phyloP scores from a whole-genome alignment of 2,113 vertebrate genomes.

The Colossoma macropomum region DNA sequence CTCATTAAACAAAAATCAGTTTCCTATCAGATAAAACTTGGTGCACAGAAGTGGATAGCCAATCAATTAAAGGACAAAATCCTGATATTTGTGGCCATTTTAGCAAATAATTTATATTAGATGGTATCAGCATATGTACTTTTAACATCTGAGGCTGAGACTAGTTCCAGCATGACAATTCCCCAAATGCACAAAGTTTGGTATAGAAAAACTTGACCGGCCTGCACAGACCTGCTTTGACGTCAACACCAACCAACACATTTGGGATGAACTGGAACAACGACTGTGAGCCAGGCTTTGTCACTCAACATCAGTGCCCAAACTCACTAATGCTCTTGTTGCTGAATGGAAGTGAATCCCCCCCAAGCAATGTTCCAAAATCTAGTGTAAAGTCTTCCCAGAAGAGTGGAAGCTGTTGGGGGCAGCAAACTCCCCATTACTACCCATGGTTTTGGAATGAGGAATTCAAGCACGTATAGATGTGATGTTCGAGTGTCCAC shows the following conservation, averaged over 20 bases:
- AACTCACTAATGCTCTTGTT: not conserved
- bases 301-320: not conserved
- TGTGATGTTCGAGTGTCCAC: not conserved
- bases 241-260: not conserved
- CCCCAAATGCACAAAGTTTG: too few species aligned
- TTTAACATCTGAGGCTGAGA: too few species aligned
- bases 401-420: not conserved
- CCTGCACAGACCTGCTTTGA: not conserved
- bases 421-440: too few species aligned
- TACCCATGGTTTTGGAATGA: not conserved
- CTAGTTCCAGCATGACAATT: too few species aligned
- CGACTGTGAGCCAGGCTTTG: not conserved
- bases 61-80: too few species aligned
- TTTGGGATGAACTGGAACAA: not conserved
- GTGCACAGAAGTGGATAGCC: too few species aligned
- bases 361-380: not conserved
- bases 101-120: too few species aligned
- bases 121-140: too few species aligned
- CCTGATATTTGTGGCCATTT: too few species aligned
- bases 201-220: not conserved
- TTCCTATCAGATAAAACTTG: too few species aligned
- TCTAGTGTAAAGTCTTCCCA: not conserved
- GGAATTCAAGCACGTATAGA: not conserved
- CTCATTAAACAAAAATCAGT: too few species aligned
- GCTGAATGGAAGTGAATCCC: not conserved